Evolutionary conservation across 2,113 vertebrate species (phyloP), one percentile per base, ranked within the genome.

Genomic region (Thryonomys swinderianus): DNA sequence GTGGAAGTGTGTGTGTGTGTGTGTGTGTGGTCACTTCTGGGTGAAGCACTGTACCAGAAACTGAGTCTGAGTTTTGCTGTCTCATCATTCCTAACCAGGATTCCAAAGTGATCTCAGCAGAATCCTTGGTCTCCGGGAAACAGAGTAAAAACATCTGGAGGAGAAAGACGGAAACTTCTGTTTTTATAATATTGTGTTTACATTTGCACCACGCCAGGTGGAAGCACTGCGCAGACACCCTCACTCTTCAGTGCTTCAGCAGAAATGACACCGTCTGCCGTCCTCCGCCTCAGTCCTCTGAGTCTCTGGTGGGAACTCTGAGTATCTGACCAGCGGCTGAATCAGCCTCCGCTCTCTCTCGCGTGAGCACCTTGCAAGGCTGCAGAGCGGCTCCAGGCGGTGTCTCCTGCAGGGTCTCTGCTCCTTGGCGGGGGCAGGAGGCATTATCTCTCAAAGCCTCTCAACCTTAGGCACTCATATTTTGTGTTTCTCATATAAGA

Each of bases 41-140:
- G 4, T 51, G n/a, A 59, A 34, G 7, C 13, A 10, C 0, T 18
- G 0, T 1, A 16, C 7, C 4, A 64, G 23, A 84, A 2, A n/a
- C 34, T 71, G 40, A 7, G 27, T 64, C 2, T 55, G 25, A 53
- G 3, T 5, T 66, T 16, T 17, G 3, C 5, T 57, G 25, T 6
- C 1, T 69, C 27, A 3, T 7, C 1, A 5, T 11, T n/a, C 5
- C 73, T 59, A 21, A 27, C 45, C 48, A 78, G 37, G 21, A 17
- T 40, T 34, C 27, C 45, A 42, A 59, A 40, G 27, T 11, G 32
- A 55, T 8, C 10, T 86, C 34, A 42, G 17, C 8, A 90, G 5
- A 87, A 53, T 61, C 20, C 13, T 66, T 4, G 2, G 7, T 18
- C 17, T 80, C 32, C 3, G n/a, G 25, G n/a, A 91, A 40, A 90